A percentile compares a stretch with the other conserved stretches of the same genome.
Evolutionary conservation across 2,113 vertebrate species (phyloP).

Genomic region (Grantiella picta): DNA sequence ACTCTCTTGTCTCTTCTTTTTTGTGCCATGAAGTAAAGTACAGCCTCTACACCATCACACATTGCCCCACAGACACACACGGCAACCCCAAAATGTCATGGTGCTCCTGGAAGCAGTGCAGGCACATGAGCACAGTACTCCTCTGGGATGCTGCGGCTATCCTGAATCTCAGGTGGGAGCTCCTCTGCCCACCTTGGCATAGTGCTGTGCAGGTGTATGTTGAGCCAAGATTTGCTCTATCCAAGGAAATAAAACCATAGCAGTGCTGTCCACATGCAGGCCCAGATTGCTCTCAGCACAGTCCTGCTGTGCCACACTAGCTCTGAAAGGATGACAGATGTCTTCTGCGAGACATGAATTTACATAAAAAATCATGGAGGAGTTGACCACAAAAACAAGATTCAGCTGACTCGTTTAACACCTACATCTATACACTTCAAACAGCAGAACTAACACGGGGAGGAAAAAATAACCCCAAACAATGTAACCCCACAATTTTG

Average conservation of each 20-base stretch:
- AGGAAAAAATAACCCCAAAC: background rate
- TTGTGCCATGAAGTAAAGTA: background rate
- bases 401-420: background rate
- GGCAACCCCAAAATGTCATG: accelerated
- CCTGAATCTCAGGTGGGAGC: accelerated
- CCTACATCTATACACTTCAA: background rate
- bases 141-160: background rate
- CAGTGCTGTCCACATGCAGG: background rate
- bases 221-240: background rate
- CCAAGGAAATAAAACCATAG: background rate
- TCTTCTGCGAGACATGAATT: background rate
- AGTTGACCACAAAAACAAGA: background rate
- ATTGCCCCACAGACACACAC: background rate
- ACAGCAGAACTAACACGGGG: background rate
- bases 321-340: background rate
- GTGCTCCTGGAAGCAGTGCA: background rate
- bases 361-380: background rate
- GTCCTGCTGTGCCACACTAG: background rate
- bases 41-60: background rate
- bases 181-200: background rate
- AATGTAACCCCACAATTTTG: background rate
- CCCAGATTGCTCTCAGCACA: background rate
- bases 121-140: background rate
- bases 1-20: background rate
- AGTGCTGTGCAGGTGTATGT: accelerated